Conservation (phyloP, 92 coral and sea anemone species). For the Anthopleura xanthogrammica region DNA sequence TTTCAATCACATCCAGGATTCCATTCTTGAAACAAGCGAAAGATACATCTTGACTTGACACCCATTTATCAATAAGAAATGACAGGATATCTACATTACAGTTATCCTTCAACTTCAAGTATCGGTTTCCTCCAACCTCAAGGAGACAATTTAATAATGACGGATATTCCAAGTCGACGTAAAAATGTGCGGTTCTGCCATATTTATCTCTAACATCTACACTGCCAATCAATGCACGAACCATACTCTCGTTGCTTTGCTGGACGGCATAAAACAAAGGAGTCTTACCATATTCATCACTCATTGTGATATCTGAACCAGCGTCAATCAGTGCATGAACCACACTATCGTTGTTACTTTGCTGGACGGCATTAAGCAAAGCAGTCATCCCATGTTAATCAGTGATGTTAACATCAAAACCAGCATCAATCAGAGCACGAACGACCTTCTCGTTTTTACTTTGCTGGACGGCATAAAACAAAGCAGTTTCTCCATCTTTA, state of each 20-base stretch:
- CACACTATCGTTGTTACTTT: too few relatives aligned
- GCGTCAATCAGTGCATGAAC: too few relatives aligned
- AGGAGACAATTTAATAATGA: neutral
- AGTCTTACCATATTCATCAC: too few relatives aligned
- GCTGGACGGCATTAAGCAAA: too few relatives aligned
- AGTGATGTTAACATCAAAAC: too few relatives aligned
- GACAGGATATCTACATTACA: neutral
- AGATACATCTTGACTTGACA: neutral
- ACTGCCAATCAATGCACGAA: neutral
- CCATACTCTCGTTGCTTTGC: neutral
- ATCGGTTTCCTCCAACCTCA: neutral
- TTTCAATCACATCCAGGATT: neutral
- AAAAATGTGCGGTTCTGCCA: conserved; percentile 4
- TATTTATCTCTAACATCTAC: neutral
- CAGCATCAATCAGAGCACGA: too few relatives aligned
- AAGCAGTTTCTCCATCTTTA: too few relatives aligned
- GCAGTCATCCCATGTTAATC: too few relatives aligned
- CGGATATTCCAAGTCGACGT: neutral
- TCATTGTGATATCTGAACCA: too few relatives aligned
- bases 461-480: too few relatives aligned
- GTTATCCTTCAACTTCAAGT: neutral
- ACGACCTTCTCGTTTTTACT: too few relatives aligned
- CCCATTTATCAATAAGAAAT: neutral
- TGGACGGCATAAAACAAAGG: too few relatives aligned
- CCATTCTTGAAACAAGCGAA: neutral